Percentiles rank a stretch among this genome's conserved stretches.
These are phyloP conservation scores for Drosophila tani DNA, from an alignment of 1,140 invertebrate genomes.

Conservation along the genomic window DNA sequence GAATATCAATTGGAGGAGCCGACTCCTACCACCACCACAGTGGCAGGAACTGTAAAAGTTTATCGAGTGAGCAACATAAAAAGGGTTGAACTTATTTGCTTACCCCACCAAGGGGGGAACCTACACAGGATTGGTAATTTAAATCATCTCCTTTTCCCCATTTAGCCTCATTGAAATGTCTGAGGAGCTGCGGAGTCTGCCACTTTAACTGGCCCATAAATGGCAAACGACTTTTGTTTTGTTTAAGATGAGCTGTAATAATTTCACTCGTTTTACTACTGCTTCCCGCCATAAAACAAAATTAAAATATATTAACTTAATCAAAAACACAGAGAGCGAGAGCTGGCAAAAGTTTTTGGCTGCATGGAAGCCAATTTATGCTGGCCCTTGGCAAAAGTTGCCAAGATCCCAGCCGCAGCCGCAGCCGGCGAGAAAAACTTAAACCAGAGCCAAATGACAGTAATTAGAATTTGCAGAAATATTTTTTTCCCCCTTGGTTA, in stretches of 20 bases:
- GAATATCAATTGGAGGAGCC: constrained; percentile 18
- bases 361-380: constrained; percentile 47
- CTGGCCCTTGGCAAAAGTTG: constrained; percentile 42
- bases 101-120: not conserved
- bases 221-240: constrained; percentile 45
- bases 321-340: constrained; percentile 21
- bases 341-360: constrained; percentile 38
- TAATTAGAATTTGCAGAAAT: constrained; percentile 75
- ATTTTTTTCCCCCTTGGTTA: constrained; percentile 32
- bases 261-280: constrained; percentile 46
- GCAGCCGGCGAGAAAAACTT: constrained; percentile 37
- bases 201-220: constrained; percentile 37
- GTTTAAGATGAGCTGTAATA: constrained; percentile 42
- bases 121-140: constrained; percentile 27
- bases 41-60: constrained; percentile 55
- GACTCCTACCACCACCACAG: not conserved
- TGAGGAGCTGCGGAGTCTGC: not conserved
- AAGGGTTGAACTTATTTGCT: constrained; percentile 49
- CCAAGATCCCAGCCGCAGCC: constrained; percentile 32
- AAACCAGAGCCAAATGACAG: constrained; percentile 74
- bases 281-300: constrained; percentile 39
- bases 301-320: constrained; percentile 58
- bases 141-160: constrained; percentile 35
- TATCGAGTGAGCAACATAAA: constrained; percentile 66
- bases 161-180: constrained; percentile 17